phyloP scores from a whole-genome alignment of 2,113 vertebrate species.

The Coracopsis vasa region DNA sequence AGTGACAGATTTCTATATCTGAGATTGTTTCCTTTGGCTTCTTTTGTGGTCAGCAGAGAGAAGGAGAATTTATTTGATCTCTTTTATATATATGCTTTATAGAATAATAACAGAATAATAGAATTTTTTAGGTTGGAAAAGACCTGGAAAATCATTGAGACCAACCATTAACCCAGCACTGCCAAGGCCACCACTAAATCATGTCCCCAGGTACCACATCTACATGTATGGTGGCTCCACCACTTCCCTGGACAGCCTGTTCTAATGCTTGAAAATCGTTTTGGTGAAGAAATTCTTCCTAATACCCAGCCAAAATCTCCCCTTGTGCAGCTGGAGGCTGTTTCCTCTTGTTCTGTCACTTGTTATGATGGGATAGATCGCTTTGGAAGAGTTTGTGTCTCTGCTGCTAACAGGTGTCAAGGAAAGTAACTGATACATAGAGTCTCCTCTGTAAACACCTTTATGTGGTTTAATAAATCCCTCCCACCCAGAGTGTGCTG shows the following conservation, averaged over 20 bases:
- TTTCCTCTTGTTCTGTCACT: neutral
- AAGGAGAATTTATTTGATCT: neutral
- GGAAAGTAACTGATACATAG: rapidly evolving
- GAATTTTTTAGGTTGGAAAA: neutral
- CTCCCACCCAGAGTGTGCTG: neutral
- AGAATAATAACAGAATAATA: neutral
- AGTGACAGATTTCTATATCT: neutral
- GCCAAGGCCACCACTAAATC: neutral
- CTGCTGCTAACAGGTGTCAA: neutral
- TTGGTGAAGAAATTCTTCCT: neutral
- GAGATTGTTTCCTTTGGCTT: neutral
- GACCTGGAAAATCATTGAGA: neutral
- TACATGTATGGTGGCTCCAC: neutral
- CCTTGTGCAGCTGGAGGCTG: neutral
- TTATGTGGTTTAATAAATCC: neutral
- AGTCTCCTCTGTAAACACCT: neutral
- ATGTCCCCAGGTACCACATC: neutral
- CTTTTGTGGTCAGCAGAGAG: neutral
- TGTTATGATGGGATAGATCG: neutral
- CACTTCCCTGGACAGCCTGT: neutral
- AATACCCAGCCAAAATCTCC: neutral
- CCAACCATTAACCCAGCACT: neutral
- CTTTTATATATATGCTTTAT: neutral
- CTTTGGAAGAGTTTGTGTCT: neutral
- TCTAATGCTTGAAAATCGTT: neutral